Percentiles rank a stretch among this genome's conserved stretches.
Conservation (phyloP, 2,888 invertebrate genomes). For the Andrena praecox region DNA sequence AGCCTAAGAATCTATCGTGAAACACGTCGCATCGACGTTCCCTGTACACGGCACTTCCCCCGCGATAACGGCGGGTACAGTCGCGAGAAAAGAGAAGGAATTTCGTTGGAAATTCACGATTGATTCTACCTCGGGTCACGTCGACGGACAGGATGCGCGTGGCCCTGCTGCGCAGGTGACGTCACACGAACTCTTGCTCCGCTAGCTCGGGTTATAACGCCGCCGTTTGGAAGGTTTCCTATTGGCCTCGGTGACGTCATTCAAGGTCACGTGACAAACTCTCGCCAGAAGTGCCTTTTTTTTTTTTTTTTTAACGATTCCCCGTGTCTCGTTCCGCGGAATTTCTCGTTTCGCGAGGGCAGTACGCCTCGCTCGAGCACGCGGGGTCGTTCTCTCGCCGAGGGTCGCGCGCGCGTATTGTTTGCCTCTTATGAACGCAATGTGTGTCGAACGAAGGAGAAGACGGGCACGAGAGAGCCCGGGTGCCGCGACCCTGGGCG, state of each 20-base stretch:
- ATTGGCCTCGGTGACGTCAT: conserved; percentile 73
- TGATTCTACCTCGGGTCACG: conserved; percentile 62
- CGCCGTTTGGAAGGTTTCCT: conserved; percentile 69
- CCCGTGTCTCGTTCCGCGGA: conserved; percentile 15
- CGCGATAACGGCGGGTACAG: background rate
- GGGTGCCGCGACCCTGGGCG: conserved; percentile 41
- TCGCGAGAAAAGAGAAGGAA: background rate
- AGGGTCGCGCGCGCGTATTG: conserved; percentile 1
- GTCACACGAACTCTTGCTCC: conserved; percentile 68
- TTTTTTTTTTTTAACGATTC: conserved; percentile 52
- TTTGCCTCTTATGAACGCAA: background rate
- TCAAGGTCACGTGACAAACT: conserved; percentile 70
- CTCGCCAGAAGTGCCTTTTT: conserved; percentile 41
- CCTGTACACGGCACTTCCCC: background rate
- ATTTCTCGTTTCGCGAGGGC: conserved; percentile 10
- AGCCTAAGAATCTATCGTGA: background rate
- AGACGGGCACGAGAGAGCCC: conserved; percentile 6
- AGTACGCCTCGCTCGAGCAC: background rate
- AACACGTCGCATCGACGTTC: background rate
- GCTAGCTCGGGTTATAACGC: conserved; percentile 67
- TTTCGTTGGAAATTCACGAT: conserved; percentile 52
- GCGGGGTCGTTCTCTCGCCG: background rate
- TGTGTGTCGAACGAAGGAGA: conserved; percentile 2
- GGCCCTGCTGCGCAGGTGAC: conserved; percentile 67
- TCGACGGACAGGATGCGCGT: conserved; percentile 60